Conservation (phyloP, 2,113 vertebrate genomes). For the Anarrhichthys ocellatus region DNA sequence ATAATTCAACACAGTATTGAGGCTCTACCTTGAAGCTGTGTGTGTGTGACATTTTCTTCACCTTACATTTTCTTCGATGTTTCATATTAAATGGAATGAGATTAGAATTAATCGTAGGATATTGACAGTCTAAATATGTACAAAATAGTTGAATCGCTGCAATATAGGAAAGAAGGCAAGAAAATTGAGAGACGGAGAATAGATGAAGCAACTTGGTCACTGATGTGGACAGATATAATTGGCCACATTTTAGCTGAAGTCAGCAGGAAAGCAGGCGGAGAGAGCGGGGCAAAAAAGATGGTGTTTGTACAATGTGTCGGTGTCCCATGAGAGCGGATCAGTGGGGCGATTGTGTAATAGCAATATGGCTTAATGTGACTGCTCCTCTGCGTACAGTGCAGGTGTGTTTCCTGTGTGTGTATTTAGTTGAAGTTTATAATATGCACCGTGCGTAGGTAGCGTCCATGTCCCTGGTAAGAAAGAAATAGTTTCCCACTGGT, state of each 20-base stretch:
- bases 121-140: background rate
- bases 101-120: background rate
- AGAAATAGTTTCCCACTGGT: slow-evolving; percentile 21
- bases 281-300: slow-evolving; percentile 14
- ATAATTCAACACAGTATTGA: slow-evolving; percentile 18
- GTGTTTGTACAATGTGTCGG: slow-evolving; percentile 47
- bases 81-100: background rate
- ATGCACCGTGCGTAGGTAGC: background rate
- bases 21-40: background rate
- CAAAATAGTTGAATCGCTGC: slow-evolving; percentile 14
- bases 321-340: slow-evolving; percentile 34
- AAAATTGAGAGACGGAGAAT: slow-evolving; percentile 22
- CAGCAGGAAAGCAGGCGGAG: slow-evolving; percentile 56
- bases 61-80: background rate
- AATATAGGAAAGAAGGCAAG: slow-evolving; percentile 22
- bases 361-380: slow-evolving; percentile 40
- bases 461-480: slow-evolving; percentile 10
- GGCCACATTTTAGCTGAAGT: slow-evolving; percentile 62
- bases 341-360: slow-evolving; percentile 43
- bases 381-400: background rate
- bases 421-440: background rate
- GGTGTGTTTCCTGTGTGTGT: slow-evolving; percentile 9
- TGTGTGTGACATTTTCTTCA: background rate
- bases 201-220: slow-evolving; percentile 46
- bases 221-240: slow-evolving; percentile 64